Base-by-base conservation (phyloP, 53 echinoderm and acorn worm genomes). In the Crossaster papposus region DNA sequence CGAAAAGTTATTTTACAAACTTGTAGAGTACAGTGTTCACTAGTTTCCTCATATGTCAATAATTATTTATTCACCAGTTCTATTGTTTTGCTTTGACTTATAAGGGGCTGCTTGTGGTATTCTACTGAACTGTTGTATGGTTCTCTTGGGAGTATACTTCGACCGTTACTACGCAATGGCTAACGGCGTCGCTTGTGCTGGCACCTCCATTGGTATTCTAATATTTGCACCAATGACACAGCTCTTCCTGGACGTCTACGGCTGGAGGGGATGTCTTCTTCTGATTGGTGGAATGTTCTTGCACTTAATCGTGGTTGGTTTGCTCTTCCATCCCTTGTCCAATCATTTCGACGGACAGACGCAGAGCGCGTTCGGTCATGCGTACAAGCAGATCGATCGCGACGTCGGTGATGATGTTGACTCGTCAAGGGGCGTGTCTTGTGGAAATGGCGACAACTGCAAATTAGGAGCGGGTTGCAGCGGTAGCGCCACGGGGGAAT, bases 121-220 rank as follows among this genome's bases (percentile, higher is more conserved):
- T 0, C 38, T 83, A 17, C 68, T 83, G 51, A 83, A 83, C 70
- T 68, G 65, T 24, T 36, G 36, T 20, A 0, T 68, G 70, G 83
- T 83, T 20, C 68, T 83, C 12, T 24, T 83, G 12, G 83, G 83
- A 0, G 2, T 24, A 11, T 83, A 83, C 29, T 83, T 83, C 29
- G 83, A 83, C 83, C 65, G 70, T 34, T 38, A 65, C 36, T 83
- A 83, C 44, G 83, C 83, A 68, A 65, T 83, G 83, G 83, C 83
- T 24, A 83, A 83, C 50, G 83, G 83, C 83, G 29, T 83, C 4
- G 83, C 83, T 28, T 83, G 36, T 38, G 65, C 83, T 18, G 83
- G 83, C 5, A 30, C 83, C 30, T 68, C 83, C 3, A 13, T 83
- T 4, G 83, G 83, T 36, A 83, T 83, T 14, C 30, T 83, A 50